Base-by-base conservation (phyloP, 2,113 vertebrate genomes). In the Oryzias melastigma region DNA sequence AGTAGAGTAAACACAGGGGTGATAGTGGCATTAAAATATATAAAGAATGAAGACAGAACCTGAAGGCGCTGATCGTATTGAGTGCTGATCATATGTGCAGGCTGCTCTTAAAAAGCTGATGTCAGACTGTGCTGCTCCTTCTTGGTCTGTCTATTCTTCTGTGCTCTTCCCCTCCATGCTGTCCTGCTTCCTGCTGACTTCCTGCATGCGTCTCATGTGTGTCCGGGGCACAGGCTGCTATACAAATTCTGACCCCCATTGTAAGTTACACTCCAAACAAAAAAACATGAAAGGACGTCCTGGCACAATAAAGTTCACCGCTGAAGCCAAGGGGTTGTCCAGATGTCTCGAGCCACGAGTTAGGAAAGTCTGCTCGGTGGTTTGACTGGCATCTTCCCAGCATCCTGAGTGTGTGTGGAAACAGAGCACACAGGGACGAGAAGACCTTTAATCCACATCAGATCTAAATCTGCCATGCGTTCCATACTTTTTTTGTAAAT, bases 111-210 rank as follows among this genome's bases (percentile, higher is more conserved):
- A 68, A 59, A 29, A 48, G 62, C 40, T 52, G 52, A 63, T 54
- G 48, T 15, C 58, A 60, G 65, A 45, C 22, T 41, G 42, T 46
- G 16, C 51, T 46, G 54, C 62, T 66, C 75, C 55, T 66, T 78
- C 70, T 75, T 71, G 48, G 42, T 43, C 10, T 48, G 45, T 54
- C 81, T 70, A 67, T 87, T 68, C 66, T 63, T 68, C 62, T 86
- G 66, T 66, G 76, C 65, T 75, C 77, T 91, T 91, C 88, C 88
- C 85, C 52, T 77, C 73, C 62, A 58, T 68, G 51, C 62, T 68
- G 71, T 71, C 67, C 79, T 72, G 78, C 73, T 88, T 86, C 87
- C 88, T 87, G 77, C 59, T 62, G 29, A 42, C 77, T 85, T 87
- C 78, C 84, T 69, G 77, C 58, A 65, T 45, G 40, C 72, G 79